These are phyloP conservation scores for Mactromeris polynyma DNA, from an alignment of 2,888 invertebrate genomes.

Conservation along the genomic window DNA sequence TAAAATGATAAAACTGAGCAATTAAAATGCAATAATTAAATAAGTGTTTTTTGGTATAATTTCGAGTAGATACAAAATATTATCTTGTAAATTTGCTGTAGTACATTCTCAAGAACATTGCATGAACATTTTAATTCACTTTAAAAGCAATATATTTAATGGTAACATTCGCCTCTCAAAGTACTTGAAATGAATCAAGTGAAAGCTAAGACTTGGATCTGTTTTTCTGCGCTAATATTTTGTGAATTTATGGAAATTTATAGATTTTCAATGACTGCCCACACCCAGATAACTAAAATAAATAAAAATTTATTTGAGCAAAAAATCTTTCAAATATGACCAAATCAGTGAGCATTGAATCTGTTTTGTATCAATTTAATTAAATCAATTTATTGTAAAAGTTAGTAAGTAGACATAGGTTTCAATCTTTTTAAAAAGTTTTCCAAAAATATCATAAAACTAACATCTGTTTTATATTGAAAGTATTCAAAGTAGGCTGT, in stretches of 20 bases:
- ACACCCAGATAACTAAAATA: neutral
- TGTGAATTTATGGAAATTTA: neutral
- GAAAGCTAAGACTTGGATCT: neutral
- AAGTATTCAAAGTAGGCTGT: slow-evolving; percentile 28
- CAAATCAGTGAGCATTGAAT: neutral
- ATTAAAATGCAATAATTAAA: neutral
- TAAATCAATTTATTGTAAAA: too few species aligned
- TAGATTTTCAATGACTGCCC: neutral
- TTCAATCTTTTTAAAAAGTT: neutral
- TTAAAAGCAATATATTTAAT: neutral
- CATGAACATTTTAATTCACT: neutral
- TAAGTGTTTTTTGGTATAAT: neutral
- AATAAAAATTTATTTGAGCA: neutral
- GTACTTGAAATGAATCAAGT: neutral
- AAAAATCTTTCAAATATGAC: neutral
- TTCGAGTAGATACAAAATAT: neutral
- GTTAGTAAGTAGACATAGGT: neutral
- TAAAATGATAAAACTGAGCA: neutral
- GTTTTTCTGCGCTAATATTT: neutral
- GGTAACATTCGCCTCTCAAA: neutral
- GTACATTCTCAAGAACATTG: neutral
- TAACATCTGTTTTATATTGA: slow-evolving; percentile 18
- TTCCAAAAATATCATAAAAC: neutral
- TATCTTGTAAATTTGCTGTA: neutral
- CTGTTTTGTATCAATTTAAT: neutral